Evolutionary conservation across 1,140 invertebrate species (phyloP), one percentile per base, ranked within the genome.

Genomic region (Dendroctonus valens): DNA sequence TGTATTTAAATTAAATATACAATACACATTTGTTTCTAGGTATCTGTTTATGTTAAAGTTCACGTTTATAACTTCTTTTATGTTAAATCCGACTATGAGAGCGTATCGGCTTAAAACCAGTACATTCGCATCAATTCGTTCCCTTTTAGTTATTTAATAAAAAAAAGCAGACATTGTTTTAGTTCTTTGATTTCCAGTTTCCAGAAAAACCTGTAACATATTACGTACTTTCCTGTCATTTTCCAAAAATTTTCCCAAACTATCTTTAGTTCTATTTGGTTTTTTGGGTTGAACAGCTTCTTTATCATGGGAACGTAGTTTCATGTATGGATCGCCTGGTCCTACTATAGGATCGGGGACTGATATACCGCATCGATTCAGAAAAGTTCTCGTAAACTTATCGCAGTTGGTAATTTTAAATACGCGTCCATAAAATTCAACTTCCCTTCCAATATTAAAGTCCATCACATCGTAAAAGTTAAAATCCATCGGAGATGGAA

Each of bases 371-470:
- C 91, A 83, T 37, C 90, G 86, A 75, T 89, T 91, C 5, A 96
- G 79, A 78, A 95, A 96, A 49, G 85, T 85, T 68, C 91, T 80
- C 0, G 94, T 96, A 74, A 96, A 97, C 65, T 87, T 83, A 75
- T 97, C 91, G 76, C 93, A 96, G 68, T 88, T 84, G 0, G 87
- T 86, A 39, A 97, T 90, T 79, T 83, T 89, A 75, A 92, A 93
- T 15, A 86, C 83, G 79, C 88, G 86, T 0, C 90, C 90, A 76
- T 86, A 92, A 65, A 94, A 83, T 59, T 86, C 86, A 0, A 91
- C 82, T 76, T 92, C 86, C 55, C 83, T 84, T 9, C 91, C 91
- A 55, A 96, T 82, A 76, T 91, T 91, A 37, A 91, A 80, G 77
- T 91, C 87, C 3, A 87, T 78, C n/a, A 91, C 80, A 66, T 91